Conservation (phyloP, 2,797 vertebrate genomes). For the Cossypha dichroa region DNA sequence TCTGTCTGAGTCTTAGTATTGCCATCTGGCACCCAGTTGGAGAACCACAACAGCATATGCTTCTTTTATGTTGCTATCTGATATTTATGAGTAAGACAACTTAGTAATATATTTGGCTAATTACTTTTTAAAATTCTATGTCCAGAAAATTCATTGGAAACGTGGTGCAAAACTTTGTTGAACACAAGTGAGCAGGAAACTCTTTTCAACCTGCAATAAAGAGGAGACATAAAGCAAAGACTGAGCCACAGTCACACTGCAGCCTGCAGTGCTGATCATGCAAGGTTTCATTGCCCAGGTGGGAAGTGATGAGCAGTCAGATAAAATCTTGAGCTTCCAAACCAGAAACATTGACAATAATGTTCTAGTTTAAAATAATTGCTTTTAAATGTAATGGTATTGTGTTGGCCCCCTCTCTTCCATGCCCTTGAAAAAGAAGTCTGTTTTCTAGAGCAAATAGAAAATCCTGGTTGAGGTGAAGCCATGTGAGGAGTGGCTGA, state of each 20-base stretch:
- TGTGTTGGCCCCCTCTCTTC: not conserved
- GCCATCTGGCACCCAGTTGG: constrained; percentile 42
- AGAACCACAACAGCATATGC: constrained; percentile 8
- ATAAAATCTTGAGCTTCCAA: not conserved
- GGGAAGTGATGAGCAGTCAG: not conserved
- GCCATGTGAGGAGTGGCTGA: rapidly evolving
- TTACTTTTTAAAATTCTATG: not conserved
- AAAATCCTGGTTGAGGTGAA: not conserved
- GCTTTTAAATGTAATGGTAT: not conserved
- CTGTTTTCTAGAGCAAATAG: not conserved
- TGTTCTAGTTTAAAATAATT: not conserved
- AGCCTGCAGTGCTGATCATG: not conserved
- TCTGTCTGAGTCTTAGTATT: constrained; percentile 5
- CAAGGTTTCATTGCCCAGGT: not conserved
- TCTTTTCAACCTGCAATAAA: not conserved
- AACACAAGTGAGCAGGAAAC: not conserved
- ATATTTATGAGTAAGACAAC: not conserved
- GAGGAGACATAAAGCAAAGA: not conserved
- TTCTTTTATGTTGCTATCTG: constrained; percentile 2
- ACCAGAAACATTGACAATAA: not conserved
- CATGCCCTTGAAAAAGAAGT: not conserved
- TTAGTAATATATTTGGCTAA: constrained; percentile 35
- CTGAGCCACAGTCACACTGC: not conserved
- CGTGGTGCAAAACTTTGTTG: not conserved
- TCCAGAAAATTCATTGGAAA: not conserved